Evolutionary conservation across 2,888 invertebrate species (phyloP).

Genomic region (Microdon myrmicae): DNA sequence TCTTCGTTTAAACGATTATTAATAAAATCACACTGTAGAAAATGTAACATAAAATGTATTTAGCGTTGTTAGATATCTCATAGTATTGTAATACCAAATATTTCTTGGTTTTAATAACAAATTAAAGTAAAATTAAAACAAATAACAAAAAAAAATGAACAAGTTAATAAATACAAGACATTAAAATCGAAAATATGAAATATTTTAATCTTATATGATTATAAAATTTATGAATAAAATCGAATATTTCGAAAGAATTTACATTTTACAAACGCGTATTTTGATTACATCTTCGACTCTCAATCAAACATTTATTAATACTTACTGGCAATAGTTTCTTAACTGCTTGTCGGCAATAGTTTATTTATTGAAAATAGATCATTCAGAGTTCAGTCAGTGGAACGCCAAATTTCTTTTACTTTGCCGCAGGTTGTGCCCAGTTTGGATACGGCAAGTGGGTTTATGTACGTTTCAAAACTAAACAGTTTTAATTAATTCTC

Average conservation of each 20-base stretch:
- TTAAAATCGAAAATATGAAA: conserved; percentile 30
- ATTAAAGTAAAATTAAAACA: conserved; percentile 23
- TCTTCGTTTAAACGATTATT: conserved; percentile 17
- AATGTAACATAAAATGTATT: conserved; percentile 48
- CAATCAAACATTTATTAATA: too few relatives aligned
- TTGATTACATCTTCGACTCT: too few relatives aligned
- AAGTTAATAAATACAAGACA: conserved; percentile 25
- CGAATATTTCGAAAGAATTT: conserved; percentile 39
- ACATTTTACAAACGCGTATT: conserved; percentile 20
- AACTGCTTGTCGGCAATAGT: too few relatives aligned
- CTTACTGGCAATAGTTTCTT: too few relatives aligned
- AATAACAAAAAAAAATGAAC: conserved; percentile 9
- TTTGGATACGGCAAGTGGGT: too few relatives aligned
- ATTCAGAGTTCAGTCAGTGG: too few relatives aligned
- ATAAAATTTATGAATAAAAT: conserved; percentile 49
- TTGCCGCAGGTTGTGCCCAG: too few relatives aligned
- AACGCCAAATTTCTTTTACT: too few relatives aligned
- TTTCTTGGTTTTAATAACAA: conserved; percentile 30
- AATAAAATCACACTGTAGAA: conserved; percentile 38
- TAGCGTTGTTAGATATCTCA: conserved; percentile 44
- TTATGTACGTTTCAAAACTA: too few relatives aligned
- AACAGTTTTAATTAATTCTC: too few relatives aligned
- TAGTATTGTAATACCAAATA: conserved; percentile 32
- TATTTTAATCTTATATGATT: conserved; percentile 47
- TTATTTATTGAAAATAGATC: too few relatives aligned